Evolutionary conservation across 2,888 invertebrate genomes (phyloP).

Genomic region (Sinodicranocentrus sp.): DNA sequence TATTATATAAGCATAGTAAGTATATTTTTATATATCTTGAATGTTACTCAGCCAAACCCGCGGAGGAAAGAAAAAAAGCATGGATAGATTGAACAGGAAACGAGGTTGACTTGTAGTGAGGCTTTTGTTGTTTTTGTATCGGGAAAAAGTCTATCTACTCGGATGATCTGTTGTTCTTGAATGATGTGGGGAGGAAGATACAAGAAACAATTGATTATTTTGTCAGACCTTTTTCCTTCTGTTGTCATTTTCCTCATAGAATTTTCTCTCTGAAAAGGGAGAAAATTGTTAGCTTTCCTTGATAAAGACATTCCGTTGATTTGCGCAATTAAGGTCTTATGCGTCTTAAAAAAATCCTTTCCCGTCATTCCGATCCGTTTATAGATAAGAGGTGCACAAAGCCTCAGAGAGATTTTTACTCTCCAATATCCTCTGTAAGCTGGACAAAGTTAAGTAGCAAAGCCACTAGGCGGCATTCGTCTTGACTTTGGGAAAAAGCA

Average conservation of each 20-base stretch:
- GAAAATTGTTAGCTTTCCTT: neutral
- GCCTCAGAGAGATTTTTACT: no score
- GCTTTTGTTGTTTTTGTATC: conserved; percentile 32
- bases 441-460: no score
- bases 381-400: no score
- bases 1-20: neutral
- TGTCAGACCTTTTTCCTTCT: neutral
- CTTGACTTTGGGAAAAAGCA: no score
- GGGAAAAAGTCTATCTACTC: conserved; percentile 21
- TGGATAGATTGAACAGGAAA: conserved; percentile 50
- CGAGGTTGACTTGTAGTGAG: conserved; percentile 32
- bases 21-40: no score
- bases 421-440: no score
- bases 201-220: conserved; percentile 38
- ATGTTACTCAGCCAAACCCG: no score
- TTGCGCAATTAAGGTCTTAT: neutral
- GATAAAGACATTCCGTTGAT: neutral
- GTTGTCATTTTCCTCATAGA: neutral
- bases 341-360: no score
- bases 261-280: neutral
- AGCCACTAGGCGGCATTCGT: no score
- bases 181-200: neutral
- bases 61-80: neutral
- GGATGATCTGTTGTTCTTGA: neutral
- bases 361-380: no score